A percentile compares a stretch with the other conserved stretches of the same genome.
phyloP scores from a whole-genome alignment of 2,113 vertebrate species.

The Pachycephala philippinensis region DNA sequence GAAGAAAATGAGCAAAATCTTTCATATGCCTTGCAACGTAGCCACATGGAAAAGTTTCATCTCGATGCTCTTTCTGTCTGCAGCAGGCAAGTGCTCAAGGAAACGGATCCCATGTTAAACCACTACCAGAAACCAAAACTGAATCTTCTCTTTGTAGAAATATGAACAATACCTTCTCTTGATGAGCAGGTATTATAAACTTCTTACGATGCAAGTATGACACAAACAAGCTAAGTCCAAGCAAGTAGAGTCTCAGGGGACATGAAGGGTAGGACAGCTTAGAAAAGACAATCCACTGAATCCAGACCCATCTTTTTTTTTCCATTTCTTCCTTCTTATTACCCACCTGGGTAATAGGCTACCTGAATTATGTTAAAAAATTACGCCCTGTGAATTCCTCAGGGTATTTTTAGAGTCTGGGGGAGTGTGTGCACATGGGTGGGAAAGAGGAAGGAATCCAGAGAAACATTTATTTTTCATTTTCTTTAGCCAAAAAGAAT shows the following conservation, averaged over 20 bases:
- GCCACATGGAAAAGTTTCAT: not conserved
- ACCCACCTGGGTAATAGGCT: not conserved
- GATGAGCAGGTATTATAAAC: not conserved
- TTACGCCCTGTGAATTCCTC: not conserved
- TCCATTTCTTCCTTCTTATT: not conserved
- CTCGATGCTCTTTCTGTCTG: not conserved
- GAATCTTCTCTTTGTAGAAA: not conserved
- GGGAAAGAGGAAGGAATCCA: not conserved
- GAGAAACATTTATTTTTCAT: not conserved
- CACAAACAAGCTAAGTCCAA: not conserved
- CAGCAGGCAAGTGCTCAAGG: not conserved
- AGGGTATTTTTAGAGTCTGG: not conserved
- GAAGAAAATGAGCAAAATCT: slow-evolving; percentile 34
- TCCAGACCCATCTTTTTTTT: not conserved
- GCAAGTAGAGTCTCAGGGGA: rapidly evolving
- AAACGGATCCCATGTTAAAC: not conserved
- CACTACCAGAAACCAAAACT: not conserved
- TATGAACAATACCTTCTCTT: not conserved
- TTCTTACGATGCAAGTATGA: not conserved
- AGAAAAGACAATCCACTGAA: not conserved
- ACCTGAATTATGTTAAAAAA: not conserved
- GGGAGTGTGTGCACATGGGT: rapidly evolving
- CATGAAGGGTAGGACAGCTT: rapidly evolving
- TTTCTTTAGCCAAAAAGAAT: not conserved
- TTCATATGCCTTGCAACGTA: not conserved